A percentile compares a stretch with the other conserved stretches of the same genome.
These are phyloP conservation scores for Lagopus leucura DNA, from an alignment of 2,113 vertebrate species.

Conservation along the genomic window DNA sequence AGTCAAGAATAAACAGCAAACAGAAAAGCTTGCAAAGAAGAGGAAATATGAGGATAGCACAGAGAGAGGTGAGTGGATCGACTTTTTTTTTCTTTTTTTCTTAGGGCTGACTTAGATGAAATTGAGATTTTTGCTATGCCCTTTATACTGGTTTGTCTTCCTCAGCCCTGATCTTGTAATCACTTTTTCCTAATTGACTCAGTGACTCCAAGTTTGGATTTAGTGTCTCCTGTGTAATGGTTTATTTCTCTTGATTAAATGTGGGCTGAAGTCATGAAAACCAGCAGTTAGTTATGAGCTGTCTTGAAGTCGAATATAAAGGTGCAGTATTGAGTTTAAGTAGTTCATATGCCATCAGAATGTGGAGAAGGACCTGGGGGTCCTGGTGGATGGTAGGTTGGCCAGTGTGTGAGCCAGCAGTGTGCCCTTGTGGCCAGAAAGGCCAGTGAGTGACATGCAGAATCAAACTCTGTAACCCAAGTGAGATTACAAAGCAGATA, in stretches of 20 bases:
- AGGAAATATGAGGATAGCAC: constrained; percentile 68
- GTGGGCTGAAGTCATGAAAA: neutral
- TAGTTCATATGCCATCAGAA: neutral
- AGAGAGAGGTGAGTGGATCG: constrained; percentile 66
- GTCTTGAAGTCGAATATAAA: neutral
- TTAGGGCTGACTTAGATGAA: neutral
- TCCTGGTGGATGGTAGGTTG: too few species aligned
- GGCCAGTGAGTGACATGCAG: too few species aligned
- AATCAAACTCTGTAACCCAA: too few species aligned
- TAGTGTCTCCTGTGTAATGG: neutral
- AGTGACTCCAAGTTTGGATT: neutral
- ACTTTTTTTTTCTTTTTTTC: neutral
- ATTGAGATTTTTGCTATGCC: neutral
- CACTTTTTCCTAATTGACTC: neutral
- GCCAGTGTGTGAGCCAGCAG: too few species aligned
- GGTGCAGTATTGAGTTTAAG: neutral
- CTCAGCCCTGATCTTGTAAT: neutral
- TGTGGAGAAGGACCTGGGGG: too few species aligned
- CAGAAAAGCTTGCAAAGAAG: constrained; percentile 62
- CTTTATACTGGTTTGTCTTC: neutral
- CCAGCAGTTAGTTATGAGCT: neutral
- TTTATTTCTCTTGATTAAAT: neutral
- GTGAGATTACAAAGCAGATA: too few species aligned
- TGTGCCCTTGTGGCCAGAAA: too few species aligned
- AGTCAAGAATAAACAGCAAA: constrained; percentile 74